Percentiles rank a stretch among this genome's conserved stretches.
Conservation (phyloP, 2,113 vertebrate species). For the Promerops cafer region DNA sequence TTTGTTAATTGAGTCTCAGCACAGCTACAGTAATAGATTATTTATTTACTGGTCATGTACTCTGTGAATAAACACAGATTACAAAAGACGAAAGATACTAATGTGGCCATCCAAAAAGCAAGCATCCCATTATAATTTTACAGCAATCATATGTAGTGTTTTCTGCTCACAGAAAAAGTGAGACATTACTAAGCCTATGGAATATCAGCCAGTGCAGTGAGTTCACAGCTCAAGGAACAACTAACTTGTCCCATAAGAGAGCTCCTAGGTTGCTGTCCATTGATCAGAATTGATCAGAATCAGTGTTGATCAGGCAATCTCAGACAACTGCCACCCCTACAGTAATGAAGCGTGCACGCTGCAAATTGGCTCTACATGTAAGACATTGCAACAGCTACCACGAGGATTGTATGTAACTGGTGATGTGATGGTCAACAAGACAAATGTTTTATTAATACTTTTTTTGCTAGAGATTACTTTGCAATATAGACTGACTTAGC, state of each 20-base stretch:
- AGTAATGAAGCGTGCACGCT: background rate
- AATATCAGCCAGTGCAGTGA: background rate
- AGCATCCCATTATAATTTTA: background rate
- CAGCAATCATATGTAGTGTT: background rate
- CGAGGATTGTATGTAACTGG: background rate
- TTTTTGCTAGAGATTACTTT: background rate
- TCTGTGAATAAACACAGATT: background rate
- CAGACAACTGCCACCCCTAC: background rate
- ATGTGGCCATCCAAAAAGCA: background rate
- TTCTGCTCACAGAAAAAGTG: background rate
- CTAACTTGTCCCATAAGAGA: background rate
- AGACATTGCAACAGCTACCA: background rate
- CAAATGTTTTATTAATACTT: background rate
- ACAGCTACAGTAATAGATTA: background rate
- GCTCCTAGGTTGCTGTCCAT: background rate
- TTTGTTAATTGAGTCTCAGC: background rate
- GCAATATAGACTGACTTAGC: background rate
- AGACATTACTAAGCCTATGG: background rate
- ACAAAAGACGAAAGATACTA: background rate
- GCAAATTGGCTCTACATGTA: background rate
- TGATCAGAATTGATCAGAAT: background rate
- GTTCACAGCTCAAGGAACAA: background rate
- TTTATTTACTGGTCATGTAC: background rate
- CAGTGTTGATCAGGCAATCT: background rate
- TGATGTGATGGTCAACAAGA: background rate